Conservation (phyloP, 2,113 vertebrate genomes). For the Struthidea cinerea region DNA sequence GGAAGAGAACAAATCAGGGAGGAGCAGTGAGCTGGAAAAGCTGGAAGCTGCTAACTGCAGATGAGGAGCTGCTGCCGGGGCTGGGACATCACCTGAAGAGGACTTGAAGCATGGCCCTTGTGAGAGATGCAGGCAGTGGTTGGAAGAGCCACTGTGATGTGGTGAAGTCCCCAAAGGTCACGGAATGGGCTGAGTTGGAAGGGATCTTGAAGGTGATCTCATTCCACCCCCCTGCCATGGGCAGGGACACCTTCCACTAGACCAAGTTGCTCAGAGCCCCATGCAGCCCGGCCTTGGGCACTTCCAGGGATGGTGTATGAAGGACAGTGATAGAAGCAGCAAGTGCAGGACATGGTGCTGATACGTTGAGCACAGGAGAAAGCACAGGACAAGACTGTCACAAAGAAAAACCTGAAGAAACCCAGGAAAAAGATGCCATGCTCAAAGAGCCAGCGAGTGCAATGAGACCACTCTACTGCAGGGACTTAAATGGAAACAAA, state of each 20-base stretch:
- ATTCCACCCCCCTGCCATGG: fast-evolving
- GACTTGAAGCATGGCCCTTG: fast-evolving
- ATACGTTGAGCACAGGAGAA: background rate
- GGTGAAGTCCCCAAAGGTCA: background rate
- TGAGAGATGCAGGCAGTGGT: background rate
- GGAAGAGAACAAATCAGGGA: background rate
- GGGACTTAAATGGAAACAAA: background rate
- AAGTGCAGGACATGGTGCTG: background rate
- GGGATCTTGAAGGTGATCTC: too few relatives aligned
- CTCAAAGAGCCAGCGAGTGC: background rate
- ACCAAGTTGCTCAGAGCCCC: background rate
- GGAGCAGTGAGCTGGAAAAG: background rate
- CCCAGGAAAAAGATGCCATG: too few relatives aligned
- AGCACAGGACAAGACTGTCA: background rate
- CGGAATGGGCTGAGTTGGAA: background rate
- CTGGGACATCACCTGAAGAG: background rate
- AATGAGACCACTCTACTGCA: background rate
- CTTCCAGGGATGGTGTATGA: fast-evolving
- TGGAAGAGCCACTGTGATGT: fast-evolving
- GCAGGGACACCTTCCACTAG: too few relatives aligned
- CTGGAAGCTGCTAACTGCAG: background rate
- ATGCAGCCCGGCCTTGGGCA: background rate
- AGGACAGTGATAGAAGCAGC: background rate
- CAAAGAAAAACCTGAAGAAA: background rate
- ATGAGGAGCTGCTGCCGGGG: background rate